Conservation (phyloP, 2,113 vertebrate genomes). For the Oceanites oceanicus region DNA sequence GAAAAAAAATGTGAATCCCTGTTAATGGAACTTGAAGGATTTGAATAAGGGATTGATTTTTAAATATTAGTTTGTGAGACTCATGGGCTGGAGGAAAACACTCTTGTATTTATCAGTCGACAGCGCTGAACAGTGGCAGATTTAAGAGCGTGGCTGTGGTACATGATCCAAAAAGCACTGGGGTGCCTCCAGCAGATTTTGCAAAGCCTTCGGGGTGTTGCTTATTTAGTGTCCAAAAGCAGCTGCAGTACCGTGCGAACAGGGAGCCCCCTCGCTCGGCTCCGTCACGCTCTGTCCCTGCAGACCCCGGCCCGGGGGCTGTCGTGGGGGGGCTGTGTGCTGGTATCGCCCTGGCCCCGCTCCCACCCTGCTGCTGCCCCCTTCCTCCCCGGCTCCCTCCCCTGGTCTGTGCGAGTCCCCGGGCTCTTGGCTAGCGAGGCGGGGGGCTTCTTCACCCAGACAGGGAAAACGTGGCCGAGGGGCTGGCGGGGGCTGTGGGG, state of each 20-base stretch:
- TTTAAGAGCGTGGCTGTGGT: rapidly evolving
- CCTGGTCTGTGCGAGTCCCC: background rate
- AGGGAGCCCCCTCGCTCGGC: too few relatives aligned
- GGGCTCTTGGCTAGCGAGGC: background rate
- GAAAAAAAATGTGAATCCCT: background rate
- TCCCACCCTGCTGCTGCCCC: background rate
- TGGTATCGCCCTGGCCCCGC: background rate
- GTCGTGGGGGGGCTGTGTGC: background rate
- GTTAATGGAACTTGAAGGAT: background rate
- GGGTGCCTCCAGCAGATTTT: background rate
- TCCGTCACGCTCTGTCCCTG: background rate
- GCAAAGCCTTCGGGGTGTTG: too few relatives aligned
- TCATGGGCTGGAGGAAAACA: background rate
- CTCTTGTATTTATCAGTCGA: background rate
- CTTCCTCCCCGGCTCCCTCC: too few relatives aligned
- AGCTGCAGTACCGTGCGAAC: background rate
- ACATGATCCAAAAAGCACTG: background rate
- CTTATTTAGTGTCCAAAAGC: background rate
- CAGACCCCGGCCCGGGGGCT: rapidly evolving
- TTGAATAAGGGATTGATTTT: background rate
- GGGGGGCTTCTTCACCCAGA: too few relatives aligned
- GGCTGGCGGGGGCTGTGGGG: rapidly evolving
- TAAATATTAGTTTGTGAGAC: background rate
- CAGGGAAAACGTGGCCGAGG: rapidly evolving
- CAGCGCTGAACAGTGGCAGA: rapidly evolving